Percentiles rank a stretch among this genome's conserved stretches.
These are phyloP conservation scores for Lichenostomus cassidix DNA, from an alignment of 2,113 vertebrate genomes.

Conservation along the genomic window DNA sequence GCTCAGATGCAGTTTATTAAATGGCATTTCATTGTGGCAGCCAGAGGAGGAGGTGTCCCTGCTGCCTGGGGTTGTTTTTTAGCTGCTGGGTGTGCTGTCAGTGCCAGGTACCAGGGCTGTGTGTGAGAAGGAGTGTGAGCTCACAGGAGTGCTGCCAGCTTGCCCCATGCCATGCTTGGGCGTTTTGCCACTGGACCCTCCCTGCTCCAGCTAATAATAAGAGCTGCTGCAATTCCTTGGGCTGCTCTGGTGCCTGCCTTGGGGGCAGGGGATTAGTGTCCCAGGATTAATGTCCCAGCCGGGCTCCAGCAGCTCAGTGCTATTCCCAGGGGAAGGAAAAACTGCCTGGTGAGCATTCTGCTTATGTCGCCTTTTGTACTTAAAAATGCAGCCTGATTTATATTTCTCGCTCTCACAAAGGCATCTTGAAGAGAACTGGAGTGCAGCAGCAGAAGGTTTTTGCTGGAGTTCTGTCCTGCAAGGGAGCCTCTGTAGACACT, in stretches of 20 bases:
- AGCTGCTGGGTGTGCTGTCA: not conserved
- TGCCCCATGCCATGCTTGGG: accelerated
- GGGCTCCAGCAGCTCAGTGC: not conserved
- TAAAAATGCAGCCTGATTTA: not conserved
- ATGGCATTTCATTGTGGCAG: not conserved
- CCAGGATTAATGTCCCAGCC: not conserved
- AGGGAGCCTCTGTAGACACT: not conserved
- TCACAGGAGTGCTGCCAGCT: not conserved
- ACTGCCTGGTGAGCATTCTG: not conserved
- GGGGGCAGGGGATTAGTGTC: not conserved
- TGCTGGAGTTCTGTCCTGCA: not conserved
- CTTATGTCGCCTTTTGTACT: not conserved
- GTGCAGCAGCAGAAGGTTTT: not conserved
- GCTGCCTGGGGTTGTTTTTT: not conserved
- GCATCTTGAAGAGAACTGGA: not conserved
- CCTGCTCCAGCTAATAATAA: constrained; percentile 13
- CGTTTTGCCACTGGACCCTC: accelerated
- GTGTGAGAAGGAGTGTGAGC: not conserved
- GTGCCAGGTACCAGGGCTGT: not conserved
- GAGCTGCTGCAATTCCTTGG: constrained; percentile 32
- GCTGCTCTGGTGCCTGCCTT: constrained; percentile 11
- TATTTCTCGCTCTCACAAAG: not conserved
- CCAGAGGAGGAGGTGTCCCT: not conserved
- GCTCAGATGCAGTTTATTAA: not conserved
- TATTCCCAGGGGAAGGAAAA: not conserved